Conservation (phyloP, 37 sponge, comb jelly and placozoan species). For the Cladorhizidae sp. region DNA sequence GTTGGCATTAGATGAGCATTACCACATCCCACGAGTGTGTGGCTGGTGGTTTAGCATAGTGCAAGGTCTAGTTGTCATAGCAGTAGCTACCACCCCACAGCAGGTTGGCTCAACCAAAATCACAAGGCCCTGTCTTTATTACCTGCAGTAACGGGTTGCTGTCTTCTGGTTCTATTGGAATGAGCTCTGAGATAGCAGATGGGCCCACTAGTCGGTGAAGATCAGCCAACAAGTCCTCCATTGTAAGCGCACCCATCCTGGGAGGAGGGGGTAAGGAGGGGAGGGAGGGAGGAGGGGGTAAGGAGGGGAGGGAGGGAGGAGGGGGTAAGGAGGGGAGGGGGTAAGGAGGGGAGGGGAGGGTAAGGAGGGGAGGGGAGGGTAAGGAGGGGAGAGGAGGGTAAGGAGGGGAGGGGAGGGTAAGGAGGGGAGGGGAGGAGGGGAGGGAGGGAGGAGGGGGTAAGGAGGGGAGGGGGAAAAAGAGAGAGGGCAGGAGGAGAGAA, state of each 20-base stretch:
- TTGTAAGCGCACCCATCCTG: conserved; percentile 56
- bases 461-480: too few species aligned
- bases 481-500: neutral
- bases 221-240: conserved; percentile 43
- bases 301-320: neutral
- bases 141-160: conserved; percentile 70
- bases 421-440: too few species aligned
- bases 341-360: too few species aligned
- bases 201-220: conserved; percentile 4
- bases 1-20: too few species aligned
- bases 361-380: neutral
- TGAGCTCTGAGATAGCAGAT: neutral
- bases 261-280: neutral
- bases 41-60: too few species aligned
- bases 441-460: neutral
- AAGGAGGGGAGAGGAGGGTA: neutral
- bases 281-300: neutral
- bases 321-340: too few species aligned
- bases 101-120: too few species aligned
- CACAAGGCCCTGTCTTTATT: too few species aligned
- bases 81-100: too few species aligned
- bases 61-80: too few species aligned
- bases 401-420: too few species aligned
- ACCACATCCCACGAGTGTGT: too few species aligned
- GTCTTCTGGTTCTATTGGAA: conserved; percentile 19